Percentiles rank a stretch among this genome's conserved stretches.
Conservation (phyloP, 2,797 vertebrate genomes). For the Sebastes vulpes region DNA sequence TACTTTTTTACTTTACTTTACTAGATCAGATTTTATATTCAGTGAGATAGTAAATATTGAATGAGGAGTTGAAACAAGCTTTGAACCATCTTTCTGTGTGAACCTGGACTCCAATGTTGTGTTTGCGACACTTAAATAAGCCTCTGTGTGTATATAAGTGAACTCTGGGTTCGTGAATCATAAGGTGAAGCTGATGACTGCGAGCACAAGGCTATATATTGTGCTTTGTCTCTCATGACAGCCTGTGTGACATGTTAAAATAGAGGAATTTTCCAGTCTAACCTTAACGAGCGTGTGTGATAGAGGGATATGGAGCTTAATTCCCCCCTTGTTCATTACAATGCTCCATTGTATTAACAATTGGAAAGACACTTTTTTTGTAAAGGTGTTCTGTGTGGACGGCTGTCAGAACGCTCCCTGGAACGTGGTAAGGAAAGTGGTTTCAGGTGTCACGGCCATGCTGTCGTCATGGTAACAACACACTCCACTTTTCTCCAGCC, state of each 20-base stretch:
- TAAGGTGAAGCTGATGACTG: neutral
- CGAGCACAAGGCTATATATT: constrained; percentile 9
- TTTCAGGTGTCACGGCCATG: constrained; percentile 82
- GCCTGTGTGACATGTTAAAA: constrained; percentile 10
- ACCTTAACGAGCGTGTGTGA: constrained; percentile 31
- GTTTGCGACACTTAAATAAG: neutral
- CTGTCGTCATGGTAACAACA: constrained; percentile 81
- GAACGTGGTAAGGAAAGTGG: constrained; percentile 75
- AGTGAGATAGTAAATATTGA: neutral
- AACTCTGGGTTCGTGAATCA: neutral
- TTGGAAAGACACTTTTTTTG: constrained; percentile 67
- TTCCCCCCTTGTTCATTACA: constrained; percentile 56
- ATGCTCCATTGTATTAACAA: constrained; percentile 70
- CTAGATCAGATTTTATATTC: neutral
- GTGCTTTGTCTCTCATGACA: constrained; percentile 11
- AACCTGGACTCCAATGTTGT: neutral
- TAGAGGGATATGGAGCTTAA: constrained; percentile 33
- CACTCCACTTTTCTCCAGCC: constrained; percentile 77
- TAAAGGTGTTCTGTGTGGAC: constrained; percentile 76
- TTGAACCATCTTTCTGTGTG: neutral
- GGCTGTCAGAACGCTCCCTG: constrained; percentile 70
- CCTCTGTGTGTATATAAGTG: neutral
- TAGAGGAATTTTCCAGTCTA: constrained; percentile 33
- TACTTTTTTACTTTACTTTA: neutral
- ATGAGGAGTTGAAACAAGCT: neutral